Percentiles rank a stretch among this genome's conserved stretches.
Evolutionary conservation across 2,888 invertebrate species (phyloP).

Genomic region (Erebia aethiops): DNA sequence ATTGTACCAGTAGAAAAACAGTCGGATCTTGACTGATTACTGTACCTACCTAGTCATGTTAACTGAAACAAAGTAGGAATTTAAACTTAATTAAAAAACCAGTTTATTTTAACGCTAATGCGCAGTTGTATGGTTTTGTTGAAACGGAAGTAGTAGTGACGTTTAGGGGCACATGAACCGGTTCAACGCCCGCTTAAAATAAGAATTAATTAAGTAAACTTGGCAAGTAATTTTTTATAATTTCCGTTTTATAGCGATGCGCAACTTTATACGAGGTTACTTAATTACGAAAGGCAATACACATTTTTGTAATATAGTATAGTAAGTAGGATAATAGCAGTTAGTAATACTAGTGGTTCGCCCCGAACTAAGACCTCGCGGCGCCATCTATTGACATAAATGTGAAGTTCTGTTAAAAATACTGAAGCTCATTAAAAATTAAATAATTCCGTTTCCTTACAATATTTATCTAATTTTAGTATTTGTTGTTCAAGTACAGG

Average conservation of each 20-base stretch:
- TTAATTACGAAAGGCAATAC: not conserved
- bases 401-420: no score
- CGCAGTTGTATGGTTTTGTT: conserved; percentile 4
- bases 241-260: conserved; percentile 16
- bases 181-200: conserved; percentile 7
- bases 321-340: no score
- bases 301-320: not conserved
- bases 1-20: no score
- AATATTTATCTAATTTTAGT: no score
- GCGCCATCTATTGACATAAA: no score
- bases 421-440: no score
- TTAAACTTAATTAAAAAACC: not conserved
- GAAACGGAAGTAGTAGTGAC: conserved; percentile 17
- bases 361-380: no score
- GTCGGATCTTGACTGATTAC: no score
- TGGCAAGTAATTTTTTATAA: conserved; percentile 3
- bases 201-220: conserved; percentile 20
- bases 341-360: no score
- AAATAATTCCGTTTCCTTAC: no score
- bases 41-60: not conserved
- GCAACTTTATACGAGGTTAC: conserved; percentile 11
- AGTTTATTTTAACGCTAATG: not conserved
- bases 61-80: not conserved
- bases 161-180: conserved; percentile 16
- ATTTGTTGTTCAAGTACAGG: no score